Base-by-base conservation (phyloP, 1,140 invertebrate species). In the Leptoteleia sp. region DNA sequence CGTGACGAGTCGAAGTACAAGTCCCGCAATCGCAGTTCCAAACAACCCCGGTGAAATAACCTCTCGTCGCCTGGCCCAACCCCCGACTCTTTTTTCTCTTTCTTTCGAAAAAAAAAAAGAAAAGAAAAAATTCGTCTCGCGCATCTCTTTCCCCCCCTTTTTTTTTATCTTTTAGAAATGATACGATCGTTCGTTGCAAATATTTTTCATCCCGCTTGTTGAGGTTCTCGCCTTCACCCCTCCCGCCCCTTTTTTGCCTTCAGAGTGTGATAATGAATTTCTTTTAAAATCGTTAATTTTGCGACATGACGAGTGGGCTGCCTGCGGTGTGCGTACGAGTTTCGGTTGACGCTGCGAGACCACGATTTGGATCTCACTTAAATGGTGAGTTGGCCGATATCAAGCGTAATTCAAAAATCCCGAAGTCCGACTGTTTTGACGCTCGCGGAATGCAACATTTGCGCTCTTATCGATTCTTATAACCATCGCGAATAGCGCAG, bases 341-440 rank as follows among this genome's bases (percentile, higher is more conserved):
- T 22, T 11, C 38, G 43, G 38, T 50, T 54, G 59, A 25, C 7
- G 11, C 45, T 13, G 33, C 64, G 1, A 47, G 38, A 47, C 33
- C 29, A 35, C 59, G 61, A 42, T 52, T 47, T 38, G 52, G 40
- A 55, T 73, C 67, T 38, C 68, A 50, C 45, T 72, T 76, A 42
- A 72, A 68, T 68, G 78, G 72, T 76, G 61, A 80, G 78, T 80
- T 11, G n/a, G 22, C 33, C 54, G 16, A 47, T 40, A 62, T 38
- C 11, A 8, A 38, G 13, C n/a, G 9, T 29, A 27, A 45, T 15
- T 25, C 3, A 5, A 12, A 29, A 45, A 13, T 5, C n/a, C 3
- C 0, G 4, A 35, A 40, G 13, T n/a, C 17, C 1, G 7, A 27
- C 1, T 25, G 9, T 16, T 1, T 33, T 29, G 13, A 8, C 1